A percentile compares a stretch with the other conserved stretches of the same genome.
These are phyloP conservation scores for Dicerorhinus sumatrensis DNA, from an alignment of 2,113 vertebrate genomes.

Conservation along the genomic window DNA sequence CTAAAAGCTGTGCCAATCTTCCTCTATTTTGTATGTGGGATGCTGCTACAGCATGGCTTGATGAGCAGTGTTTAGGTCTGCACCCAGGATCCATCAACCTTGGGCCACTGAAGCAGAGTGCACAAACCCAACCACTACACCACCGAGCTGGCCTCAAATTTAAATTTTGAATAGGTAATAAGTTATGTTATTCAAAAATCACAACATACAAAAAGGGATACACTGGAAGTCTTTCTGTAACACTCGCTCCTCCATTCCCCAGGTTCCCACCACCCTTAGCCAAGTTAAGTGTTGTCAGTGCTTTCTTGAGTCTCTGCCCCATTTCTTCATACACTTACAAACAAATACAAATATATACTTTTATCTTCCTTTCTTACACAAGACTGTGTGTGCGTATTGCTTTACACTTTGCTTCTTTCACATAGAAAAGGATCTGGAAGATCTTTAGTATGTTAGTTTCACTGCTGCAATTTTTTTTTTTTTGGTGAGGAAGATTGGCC, in stretches of 20 bases:
- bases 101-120: too few relatives aligned
- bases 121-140: too few relatives aligned
- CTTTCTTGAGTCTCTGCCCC: background rate
- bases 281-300: fast-evolving
- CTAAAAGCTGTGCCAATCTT: too few relatives aligned
- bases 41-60: too few relatives aligned
- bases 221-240: background rate
- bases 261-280: fast-evolving
- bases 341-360: fast-evolving
- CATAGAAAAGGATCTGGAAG: fast-evolving
- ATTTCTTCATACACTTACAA: too few relatives aligned
- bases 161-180: background rate
- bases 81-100: too few relatives aligned
- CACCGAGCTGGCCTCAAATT: background rate
- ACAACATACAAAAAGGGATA: fast-evolving
- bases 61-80: too few relatives aligned
- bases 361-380: background rate
- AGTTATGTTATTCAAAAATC: background rate
- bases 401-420: background rate
- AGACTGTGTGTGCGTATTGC: fast-evolving
- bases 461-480: background rate
- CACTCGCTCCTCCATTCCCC: fast-evolving
- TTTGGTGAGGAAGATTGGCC: too few relatives aligned
- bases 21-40: too few relatives aligned
- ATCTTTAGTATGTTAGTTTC: fast-evolving